Evolutionary conservation across 1,140 invertebrate species (phyloP).

Genomic region (Solen grandis): DNA sequence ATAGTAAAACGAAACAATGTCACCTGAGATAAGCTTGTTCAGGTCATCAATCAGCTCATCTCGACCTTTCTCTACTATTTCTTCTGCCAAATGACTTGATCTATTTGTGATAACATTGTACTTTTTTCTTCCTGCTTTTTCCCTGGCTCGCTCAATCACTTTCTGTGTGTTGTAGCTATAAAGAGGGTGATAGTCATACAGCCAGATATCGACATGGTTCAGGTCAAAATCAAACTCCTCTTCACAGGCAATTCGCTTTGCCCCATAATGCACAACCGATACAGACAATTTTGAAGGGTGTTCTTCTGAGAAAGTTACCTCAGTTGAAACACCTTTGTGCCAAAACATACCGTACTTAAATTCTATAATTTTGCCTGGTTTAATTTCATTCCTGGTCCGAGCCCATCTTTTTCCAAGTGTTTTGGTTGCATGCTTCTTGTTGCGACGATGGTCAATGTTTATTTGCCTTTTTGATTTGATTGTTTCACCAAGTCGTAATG

Average conservation of each 20-base stretch:
- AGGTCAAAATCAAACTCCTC: conserved; percentile 12
- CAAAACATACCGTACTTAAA: conserved; percentile 14
- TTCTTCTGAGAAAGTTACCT: background rate
- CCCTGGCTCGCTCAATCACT: conserved; percentile 10
- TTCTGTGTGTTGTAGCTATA: conserved; percentile 13
- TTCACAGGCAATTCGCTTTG: background rate
- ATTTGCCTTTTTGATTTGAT: background rate
- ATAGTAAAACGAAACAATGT: background rate
- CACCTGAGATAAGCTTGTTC: background rate
- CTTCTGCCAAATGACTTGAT: conserved; percentile 13
- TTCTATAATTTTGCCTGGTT: conserved; percentile 10
- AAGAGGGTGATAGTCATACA: conserved; percentile 38
- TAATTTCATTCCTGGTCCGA: conserved; percentile 2
- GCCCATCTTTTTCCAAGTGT: background rate
- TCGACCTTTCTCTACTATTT: conserved; percentile 15
- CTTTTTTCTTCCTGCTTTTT: conserved; percentile 6
- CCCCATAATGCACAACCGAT: conserved; percentile 18
- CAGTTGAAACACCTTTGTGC: conserved; percentile 27
- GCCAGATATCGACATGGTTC: conserved; percentile 4
- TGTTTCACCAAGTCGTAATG: background rate
- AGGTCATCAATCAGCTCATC: background rate
- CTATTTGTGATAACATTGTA: background rate
- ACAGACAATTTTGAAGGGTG: background rate
- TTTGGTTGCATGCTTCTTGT: background rate
- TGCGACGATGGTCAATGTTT: background rate